Evolutionary conservation across 2,888 invertebrate genomes (phyloP), one percentile per base, ranked within the genome.

Genomic region (Caenorhabditis japonica): DNA sequence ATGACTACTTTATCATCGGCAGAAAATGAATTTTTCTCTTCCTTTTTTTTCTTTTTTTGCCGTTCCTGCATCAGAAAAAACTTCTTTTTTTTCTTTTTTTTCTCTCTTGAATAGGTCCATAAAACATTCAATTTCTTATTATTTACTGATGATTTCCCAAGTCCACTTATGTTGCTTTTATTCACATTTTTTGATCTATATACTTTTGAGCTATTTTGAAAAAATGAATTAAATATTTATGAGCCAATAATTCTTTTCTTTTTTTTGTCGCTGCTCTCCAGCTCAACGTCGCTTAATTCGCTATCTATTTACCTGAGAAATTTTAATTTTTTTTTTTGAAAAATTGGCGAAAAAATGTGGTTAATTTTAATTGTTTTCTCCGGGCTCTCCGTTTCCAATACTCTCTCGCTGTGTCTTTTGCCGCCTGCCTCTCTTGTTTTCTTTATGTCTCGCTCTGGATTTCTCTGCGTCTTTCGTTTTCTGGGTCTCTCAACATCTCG

Each of bases 361-460:
- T n/a, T n/a, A n/a, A n/a, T n/a, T n/a, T n/a, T n/a, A n/a, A n/a
- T n/a, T n/a, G n/a, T n/a, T n/a, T 15, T 38, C 13, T 38, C 8
- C 13, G 2, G 2, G 23, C 23, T 43, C 23, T 23, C 10, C 23
- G 3, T 43, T 13, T 2, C 43, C 2, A 1, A 21, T 13, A 7
- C 43, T 21, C 21, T 43, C 43, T 43, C 23, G 23, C 43, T 43
- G 43, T n/a, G 43, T 43, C 43, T 21, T 8, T 43, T 23, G 43
- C 23, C 23, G 10, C 21, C 17, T 12, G 19, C 4, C 41, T 36
- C 4, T 3, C 10, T 12, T 15, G 3, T 12, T n/a, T n/a, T 3
- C 3, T 12, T 3, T 3, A 15, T 12, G 3, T 12, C 36, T 3
- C 4, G 36, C 36, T 12, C 36, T 36, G 4, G 3, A n/a, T 36